Percentiles rank a stretch among this genome's conserved stretches.
Conservation (phyloP, 2,888 invertebrate species). For the Panzeria rudis region DNA sequence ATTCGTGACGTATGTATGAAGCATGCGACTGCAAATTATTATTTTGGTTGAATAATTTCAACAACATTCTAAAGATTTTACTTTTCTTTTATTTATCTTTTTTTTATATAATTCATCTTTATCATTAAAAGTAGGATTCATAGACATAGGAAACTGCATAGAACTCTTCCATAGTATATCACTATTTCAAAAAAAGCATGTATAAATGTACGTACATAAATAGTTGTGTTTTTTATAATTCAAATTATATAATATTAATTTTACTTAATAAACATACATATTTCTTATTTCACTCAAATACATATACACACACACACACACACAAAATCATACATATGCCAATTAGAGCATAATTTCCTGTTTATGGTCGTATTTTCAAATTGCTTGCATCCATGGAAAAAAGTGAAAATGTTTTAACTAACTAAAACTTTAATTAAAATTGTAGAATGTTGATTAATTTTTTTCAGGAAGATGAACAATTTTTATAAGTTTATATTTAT, state of each 20-base stretch:
- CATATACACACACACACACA: background rate
- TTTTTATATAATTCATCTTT: background rate
- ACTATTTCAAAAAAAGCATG: background rate
- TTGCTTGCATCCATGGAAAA: conserved; percentile 34
- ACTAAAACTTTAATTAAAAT: conserved; percentile 54
- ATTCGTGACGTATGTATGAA: background rate
- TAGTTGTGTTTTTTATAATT: background rate
- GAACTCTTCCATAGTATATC: background rate
- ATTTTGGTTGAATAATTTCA: conserved; percentile 64
- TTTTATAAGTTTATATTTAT: conserved; percentile 11
- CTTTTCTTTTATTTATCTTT: background rate
- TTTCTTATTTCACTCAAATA: background rate
- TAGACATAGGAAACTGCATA: background rate
- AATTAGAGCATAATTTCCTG: conserved; percentile 69
- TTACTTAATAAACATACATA: background rate
- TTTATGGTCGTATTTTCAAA: conserved; percentile 17
- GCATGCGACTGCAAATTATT: conserved; percentile 50
- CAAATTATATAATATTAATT: background rate
- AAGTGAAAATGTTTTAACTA: conserved; percentile 38
- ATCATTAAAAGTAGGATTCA: background rate
- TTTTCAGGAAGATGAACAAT: conserved; percentile 39
- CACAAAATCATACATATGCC: conserved; percentile 22
- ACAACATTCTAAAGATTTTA: conserved; percentile 50
- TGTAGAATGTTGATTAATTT: conserved; percentile 14
- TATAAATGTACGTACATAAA: background rate